Evolutionary conservation across 2,113 vertebrate species (phyloP), one percentile per base, ranked within the genome.

Genomic region (Chamaea fasciata): DNA sequence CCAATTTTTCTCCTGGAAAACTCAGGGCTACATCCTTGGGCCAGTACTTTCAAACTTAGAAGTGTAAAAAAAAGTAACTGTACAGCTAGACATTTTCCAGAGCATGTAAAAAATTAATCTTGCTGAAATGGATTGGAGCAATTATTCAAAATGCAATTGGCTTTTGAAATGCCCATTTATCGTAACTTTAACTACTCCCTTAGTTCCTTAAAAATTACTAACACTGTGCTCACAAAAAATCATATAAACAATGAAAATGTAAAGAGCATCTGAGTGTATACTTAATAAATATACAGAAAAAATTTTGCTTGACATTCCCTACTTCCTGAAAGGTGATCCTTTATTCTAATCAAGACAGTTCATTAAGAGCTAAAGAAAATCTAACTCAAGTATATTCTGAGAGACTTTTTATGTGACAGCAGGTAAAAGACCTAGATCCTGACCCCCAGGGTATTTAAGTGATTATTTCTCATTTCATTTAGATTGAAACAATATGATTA

Each of bases 401-500:
- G 42, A 42, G 26, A 91, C 27, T 39, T 83, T 59, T 56, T 63
- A 11, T 75, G 16, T 64, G 33, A 87, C 33, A 83, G 52, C 65
- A 82, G 56, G 60, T 84, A 64, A 75, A 89, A 91, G 39, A 87
- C 64, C 56, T 56, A 82, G 52, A 91, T 87, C 42, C 22, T 82
- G 64, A 71, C 17, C 42, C 57, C 15, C 13, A 68, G 31, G 30
- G 35, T 55, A 91, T 71, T 87, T 47, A 71, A 63, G 12, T 91
- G 37, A 82, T 91, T 71, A 85, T 84, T 78, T 92, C 52, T 92
- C 47, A 63, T 89, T 91, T 94, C 26, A n/a, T 89, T 82, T 91
- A 78, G 30, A 78, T 47, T 81, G 65, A 82, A 87, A 91, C 11
- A 75, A 69, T 71, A 63, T 47, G 67, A 91, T 44, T 39, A 67